A percentile compares a stretch with the other conserved stretches of the same genome.
Conservation (phyloP, 2,113 vertebrate species). For the Suricata suricatta region DNA sequence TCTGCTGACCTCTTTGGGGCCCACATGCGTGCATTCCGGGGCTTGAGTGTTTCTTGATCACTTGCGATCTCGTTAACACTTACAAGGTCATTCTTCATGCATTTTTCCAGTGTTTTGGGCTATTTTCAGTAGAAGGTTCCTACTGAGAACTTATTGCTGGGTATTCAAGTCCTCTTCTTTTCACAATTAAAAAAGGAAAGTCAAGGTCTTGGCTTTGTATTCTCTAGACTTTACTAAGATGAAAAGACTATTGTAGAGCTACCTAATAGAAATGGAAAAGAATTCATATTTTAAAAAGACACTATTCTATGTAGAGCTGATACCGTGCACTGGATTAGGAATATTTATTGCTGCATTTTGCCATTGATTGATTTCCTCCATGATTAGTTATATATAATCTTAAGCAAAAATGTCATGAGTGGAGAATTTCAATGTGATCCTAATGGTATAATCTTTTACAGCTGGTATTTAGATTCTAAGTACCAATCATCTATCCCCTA, state of each 20-base stretch:
- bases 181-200: neutral
- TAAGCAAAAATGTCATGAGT: neutral
- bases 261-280: neutral
- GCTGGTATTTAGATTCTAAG: neutral
- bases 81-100: neutral
- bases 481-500: neutral
- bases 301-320: neutral
- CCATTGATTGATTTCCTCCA: neutral
- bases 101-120: neutral
- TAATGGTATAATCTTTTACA: neutral
- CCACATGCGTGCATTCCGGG: neutral
- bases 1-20: neutral
- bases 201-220: neutral
- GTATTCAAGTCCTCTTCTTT: neutral
- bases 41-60: neutral
- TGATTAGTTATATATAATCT: neutral
- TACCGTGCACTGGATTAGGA: neutral
- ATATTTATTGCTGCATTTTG: neutral
- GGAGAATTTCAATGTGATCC: neutral
- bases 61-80: neutral
- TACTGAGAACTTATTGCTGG: neutral
- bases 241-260: neutral
- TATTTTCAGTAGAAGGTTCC: neutral
- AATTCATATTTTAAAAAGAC: neutral
- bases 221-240: neutral